These are phyloP conservation scores for Germaria angustata DNA, from an alignment of 2,888 invertebrate genomes.

Conservation along the genomic window DNA sequence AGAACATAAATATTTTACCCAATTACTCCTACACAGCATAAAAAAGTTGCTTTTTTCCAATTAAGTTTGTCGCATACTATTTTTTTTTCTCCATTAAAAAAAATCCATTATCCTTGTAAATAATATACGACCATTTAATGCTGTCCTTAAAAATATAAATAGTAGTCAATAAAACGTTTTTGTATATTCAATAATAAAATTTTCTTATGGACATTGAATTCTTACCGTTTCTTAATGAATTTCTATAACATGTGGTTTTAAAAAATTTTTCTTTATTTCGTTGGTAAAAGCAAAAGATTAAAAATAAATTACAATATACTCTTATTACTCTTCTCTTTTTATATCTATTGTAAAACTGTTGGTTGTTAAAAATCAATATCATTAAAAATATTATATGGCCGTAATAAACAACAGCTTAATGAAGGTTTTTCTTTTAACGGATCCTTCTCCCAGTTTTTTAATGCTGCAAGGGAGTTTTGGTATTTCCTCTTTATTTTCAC, in stretches of 20 bases:
- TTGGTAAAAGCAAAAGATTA: not conserved
- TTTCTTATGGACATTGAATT: too few species aligned
- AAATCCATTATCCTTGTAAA: too few species aligned
- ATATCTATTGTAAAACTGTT: slow-evolving; percentile 46
- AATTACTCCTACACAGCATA: too few species aligned
- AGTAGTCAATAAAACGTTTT: too few species aligned
- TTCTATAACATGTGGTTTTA: slow-evolving; percentile 39
- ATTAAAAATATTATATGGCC: slow-evolving; percentile 40
- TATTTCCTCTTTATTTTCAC: not conserved
- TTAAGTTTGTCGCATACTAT: too few species aligned
- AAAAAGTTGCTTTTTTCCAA: too few species aligned
- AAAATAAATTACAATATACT: slow-evolving; percentile 19
- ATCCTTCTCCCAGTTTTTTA: slow-evolving; percentile 10
- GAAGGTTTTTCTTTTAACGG: slow-evolving; percentile 12
- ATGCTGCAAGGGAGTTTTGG: not conserved
- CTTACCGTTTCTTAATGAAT: not conserved
- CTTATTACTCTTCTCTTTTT: slow-evolving; percentile 26
- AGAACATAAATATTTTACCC: too few species aligned
- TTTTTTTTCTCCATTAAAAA: too few species aligned
- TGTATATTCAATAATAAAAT: too few species aligned
- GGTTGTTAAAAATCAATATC: slow-evolving; percentile 58
- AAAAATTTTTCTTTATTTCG: not conserved
- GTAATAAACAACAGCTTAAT: slow-evolving; percentile 18
- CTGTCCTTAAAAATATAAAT: too few species aligned
- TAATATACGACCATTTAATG: too few species aligned